Evolutionary conservation across 2,113 vertebrate species (phyloP), one percentile per base, ranked within the genome.

Genomic region (Macquaria australasica): DNA sequence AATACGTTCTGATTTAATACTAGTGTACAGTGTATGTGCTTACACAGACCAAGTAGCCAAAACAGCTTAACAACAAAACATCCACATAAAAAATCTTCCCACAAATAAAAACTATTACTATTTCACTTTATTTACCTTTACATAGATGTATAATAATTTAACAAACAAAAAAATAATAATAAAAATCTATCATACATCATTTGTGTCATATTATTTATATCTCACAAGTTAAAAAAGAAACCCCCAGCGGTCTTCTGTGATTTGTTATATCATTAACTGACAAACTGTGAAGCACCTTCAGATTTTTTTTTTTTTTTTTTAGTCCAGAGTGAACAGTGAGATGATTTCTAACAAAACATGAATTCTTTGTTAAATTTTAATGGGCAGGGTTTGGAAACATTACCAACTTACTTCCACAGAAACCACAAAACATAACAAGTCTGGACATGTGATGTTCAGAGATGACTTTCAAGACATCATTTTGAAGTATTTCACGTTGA

Each of bases 111-210:
- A 34, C 20, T 11, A 56, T 75, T 23, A 48, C 66, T 88, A 80
- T 64, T 66, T 84, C 18, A 87, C 69, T 91, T 89, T 78, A 88
- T 89, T 91, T 62, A 59, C 58, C 31, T 86, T 82, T 51, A 77
- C 71, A 78, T 51, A 82, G 6, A 82, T 20, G 21, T 72, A 68
- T n/a, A 84, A 93, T 91, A 89, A 85, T 75, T 92, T 87, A 92
- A 0, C 71, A 88, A 81, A 58, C 62, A 88, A n/a, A 77, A 78
- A 80, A 85, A 83, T 77, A 20, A 79, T 71, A n/a, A n/a, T 69
- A 56, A 73, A 78, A 90, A 79, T 60, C 37, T 71, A 68, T 25
- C 14, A 83, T 37, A 73, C 21, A 80, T 67, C 4, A 75, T 76
- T 53, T 78, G 43, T 3, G 4, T 34, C 37, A 74, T 74, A 60